These are phyloP conservation scores for Marmota monax DNA, from an alignment of 2,113 vertebrate genomes.

Conservation along the genomic window DNA sequence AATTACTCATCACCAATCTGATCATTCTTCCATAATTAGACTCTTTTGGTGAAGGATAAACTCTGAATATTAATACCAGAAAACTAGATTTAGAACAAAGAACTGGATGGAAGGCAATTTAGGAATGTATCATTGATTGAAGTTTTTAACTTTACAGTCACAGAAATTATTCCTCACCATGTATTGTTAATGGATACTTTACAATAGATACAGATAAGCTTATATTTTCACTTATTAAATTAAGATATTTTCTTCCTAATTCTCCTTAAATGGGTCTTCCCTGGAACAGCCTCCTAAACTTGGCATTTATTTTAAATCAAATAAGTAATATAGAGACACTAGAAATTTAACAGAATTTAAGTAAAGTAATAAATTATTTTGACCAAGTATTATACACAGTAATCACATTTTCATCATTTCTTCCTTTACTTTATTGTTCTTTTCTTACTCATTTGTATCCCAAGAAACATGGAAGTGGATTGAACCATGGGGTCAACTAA, in stretches of 20 bases:
- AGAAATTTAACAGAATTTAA: background rate
- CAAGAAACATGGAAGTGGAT: background rate
- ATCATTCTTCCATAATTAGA: slow-evolving; percentile 77
- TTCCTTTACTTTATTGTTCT: background rate
- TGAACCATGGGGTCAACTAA: background rate
- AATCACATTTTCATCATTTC: background rate
- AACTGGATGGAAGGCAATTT: slow-evolving; percentile 10
- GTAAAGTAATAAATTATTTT: slow-evolving; percentile 49
- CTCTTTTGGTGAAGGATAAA: slow-evolving; percentile 63
- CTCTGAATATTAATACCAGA: slow-evolving; percentile 75
- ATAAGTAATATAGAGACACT: background rate
- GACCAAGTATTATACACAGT: background rate
- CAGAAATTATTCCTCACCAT: background rate
- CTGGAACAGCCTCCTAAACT: background rate
- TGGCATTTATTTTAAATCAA: slow-evolving; percentile 46
- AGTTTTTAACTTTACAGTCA: slow-evolving; percentile 24
- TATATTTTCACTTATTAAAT: background rate
- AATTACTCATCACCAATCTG: slow-evolving; percentile 74
- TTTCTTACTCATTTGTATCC: background rate
- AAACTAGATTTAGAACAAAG: slow-evolving; percentile 67
- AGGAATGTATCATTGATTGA: background rate
- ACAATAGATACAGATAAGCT: background rate
- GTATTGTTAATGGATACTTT: background rate
- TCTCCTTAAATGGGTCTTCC: background rate
- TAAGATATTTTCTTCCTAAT: slow-evolving; percentile 25